Evolutionary conservation across 1,140 invertebrate genomes (phyloP), one percentile per base, ranked within the genome.

Genomic region (Bombus consobrinus): DNA sequence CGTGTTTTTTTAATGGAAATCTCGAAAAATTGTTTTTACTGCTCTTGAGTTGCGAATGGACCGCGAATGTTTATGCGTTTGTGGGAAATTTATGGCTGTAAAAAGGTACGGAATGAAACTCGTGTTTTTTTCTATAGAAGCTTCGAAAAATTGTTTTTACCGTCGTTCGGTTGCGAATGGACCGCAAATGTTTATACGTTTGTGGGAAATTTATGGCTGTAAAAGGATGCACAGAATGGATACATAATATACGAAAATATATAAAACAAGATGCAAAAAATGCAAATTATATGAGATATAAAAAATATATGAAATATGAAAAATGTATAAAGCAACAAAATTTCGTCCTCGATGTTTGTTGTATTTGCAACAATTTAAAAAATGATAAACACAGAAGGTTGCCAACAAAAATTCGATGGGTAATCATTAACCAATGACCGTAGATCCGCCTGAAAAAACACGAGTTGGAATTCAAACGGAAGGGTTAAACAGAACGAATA

Each of bases 401-500:
- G 59, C 12, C 12, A n/a, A 62, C 2, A 22, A 9, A 15, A 66
- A 32, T n/a, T 64, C 25, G 28, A 75, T 66, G 3, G 32, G 4
- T 32, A 62, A 9, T 43, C 57, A 59, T 68, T 75, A 83, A 76
- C 59, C 72, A 66, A 53, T 12, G 72, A 39, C 3, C 69, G 57
- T 13, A 25, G 41, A 47, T 43, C 59, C 39, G 71, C 2, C 2
- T 47, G 80, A 32, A 74, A 66, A 75, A 66, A 75, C 72, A 76
- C 47, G 81, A 53, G 15, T 39, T 34, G 25, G 34, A 75, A 47
- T 32, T 9, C 41, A 22, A 12, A 62, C 32, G 34, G 53, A 69
- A 34, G 73, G 81, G 62, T 69, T 53, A 68, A 68, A 13, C 64
- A 64, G 74, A 13, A 47, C 15, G 73, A 68, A 57, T 68, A 69